Evolutionary conservation across 2,888 invertebrate species (phyloP), one percentile per base, ranked within the genome.

Genomic region (Scotopteryx bipunctaria): DNA sequence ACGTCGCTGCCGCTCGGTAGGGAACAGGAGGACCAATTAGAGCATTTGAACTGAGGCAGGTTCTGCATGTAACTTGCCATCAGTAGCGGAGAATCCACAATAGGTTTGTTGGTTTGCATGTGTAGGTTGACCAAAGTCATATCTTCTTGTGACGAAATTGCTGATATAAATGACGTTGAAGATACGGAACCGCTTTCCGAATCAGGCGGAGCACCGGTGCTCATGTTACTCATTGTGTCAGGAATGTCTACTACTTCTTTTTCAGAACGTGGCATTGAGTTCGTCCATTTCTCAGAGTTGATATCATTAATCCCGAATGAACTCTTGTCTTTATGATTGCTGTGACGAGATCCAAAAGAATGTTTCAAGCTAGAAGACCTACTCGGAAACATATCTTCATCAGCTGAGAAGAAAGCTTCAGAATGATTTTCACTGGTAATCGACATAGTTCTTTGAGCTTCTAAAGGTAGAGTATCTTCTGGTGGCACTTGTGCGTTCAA

Each of bases 61-160:
- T 98, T 98, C 67, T 95, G 95, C 76, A 96, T 94, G 77, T 99
- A 99, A 72, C 98, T 98, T 2, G 97, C 96, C 97, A 99, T 97
- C 0, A 99, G 88, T 43, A 99, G 88, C 0, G 98, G 98, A 0
- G 98, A 98, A 71, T 98, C 97, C 3, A 97, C 94, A 58, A 99
- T 98, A 0, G 98, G 96, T 53, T 94, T 92, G 77, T 97, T 97
- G 16, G 97, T 95, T 88, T 99, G 98, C 93, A 97, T 96, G 71
- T 98, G 98, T 9, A 99, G 91, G 83, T 98, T 98, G 0, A 99
- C 97, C 45, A 97, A 83, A 0, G 97, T 97, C 82, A 97, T 94
- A 75, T 97, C 97, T 83, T 98, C 97, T 78, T 97, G 97, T 6
- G 97, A 98, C 0, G 97, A 98, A 61, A 97, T 94, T 2, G 97